phyloP scores from a whole-genome alignment of 2,888 invertebrate species.

The Blera fallax region DNA sequence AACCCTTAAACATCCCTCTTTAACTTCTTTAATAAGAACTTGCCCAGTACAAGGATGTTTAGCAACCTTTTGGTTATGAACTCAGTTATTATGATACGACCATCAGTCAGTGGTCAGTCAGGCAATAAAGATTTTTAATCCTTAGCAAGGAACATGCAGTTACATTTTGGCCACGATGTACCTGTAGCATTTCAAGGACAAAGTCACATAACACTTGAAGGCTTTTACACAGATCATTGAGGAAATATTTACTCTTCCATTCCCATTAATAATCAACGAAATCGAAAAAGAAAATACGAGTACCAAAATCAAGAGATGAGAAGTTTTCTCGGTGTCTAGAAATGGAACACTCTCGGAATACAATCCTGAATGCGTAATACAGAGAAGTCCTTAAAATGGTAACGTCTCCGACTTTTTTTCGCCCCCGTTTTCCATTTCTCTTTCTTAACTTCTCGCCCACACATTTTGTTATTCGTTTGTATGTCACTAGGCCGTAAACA shows the following conservation, averaged over 20 bases:
- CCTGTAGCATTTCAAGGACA: background rate
- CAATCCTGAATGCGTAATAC: background rate
- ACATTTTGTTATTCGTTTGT: background rate
- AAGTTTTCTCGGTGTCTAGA: background rate
- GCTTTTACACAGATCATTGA: background rate
- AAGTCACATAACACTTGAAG: background rate
- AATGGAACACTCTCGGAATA: background rate
- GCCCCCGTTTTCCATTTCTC: too few relatives aligned
- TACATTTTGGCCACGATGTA: background rate
- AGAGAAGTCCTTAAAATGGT: background rate
- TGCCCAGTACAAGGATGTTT: too few relatives aligned
- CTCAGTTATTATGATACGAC: too few relatives aligned
- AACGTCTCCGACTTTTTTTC: slow-evolving; percentile 9
- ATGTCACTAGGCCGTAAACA: slow-evolving; percentile 24
- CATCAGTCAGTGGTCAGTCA: too few relatives aligned
- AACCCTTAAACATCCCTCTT: too few relatives aligned
- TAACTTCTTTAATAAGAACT: too few relatives aligned
- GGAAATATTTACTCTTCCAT: slow-evolving; percentile 30
- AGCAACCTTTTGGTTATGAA: too few relatives aligned
- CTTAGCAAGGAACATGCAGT: background rate
- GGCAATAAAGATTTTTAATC: too few relatives aligned
- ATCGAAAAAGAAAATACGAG: background rate
- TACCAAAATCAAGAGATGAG: background rate
- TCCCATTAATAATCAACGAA: slow-evolving; percentile 24
- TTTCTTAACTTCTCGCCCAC: too few relatives aligned